Base-by-base conservation (phyloP, 2,113 vertebrate genomes). In the Oryzias javanicus region DNA sequence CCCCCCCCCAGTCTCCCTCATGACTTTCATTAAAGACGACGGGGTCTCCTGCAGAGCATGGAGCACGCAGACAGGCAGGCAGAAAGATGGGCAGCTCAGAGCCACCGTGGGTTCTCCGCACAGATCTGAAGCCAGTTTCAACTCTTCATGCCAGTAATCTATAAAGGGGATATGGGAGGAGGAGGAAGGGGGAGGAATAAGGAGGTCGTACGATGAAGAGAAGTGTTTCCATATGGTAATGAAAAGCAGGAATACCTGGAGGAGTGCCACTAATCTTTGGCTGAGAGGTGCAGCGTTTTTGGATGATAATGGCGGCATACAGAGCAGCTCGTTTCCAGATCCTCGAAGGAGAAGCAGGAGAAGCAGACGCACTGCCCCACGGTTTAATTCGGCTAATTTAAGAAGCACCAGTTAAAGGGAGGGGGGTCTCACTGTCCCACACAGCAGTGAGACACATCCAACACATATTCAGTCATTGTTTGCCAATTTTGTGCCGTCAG, bases 41-140 rank as follows among this genome's bases (percentile, higher is more conserved):
- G 51, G 58, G 67, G 70, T 49, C 81, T 75, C 86, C 79, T 74
- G 67, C 80, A 44, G 69, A 62, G 83, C 55, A 4, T 49, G 4
- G 25, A 49, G 61, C 66, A 64, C 70, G 12, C 54, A 67, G 67
- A 76, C 76, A 63, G 72, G 50, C 64, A 63, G 49, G 42, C 74
- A 45, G 73, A 64, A 55, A 74, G 62, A 56, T 69, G 64, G 67
- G 72, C 78, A 64, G 67, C 74, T 52, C 76, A 76, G 71, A 77
- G 70, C 65, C 69, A 80, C 78, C 25, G 46, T 25, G 63, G 72
- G 71, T 47, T 66, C 48, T 52, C 55, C 60, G 60, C 60, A 63
- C 56, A 81, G 80, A 89, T 90, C 83, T 89, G 66, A 89, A 80
- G 86, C 79, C 89, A 86, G 85, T 88, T 88, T 90, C 79, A 86